These are phyloP conservation scores for Brachionus rubens DNA, from an alignment of 1,140 invertebrate species.

Conservation along the genomic window DNA sequence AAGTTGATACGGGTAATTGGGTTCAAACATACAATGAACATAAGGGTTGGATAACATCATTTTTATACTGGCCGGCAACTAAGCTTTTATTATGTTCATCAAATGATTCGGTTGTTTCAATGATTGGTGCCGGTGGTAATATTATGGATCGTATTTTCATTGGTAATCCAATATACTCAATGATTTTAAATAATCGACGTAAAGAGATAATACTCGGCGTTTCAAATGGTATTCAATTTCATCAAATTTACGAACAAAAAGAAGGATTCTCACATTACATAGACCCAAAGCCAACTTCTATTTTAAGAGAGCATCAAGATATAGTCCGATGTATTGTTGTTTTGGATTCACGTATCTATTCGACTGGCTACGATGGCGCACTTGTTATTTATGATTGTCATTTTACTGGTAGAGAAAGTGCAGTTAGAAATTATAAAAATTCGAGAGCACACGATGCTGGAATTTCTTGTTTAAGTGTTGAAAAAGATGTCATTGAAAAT, in stretches of 20 bases:
- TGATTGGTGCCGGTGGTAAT: conserved; percentile 38
- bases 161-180: conserved; percentile 57
- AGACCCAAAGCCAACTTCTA: conserved; percentile 48
- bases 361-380: conserved; percentile 58
- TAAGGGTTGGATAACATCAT: conserved; percentile 32
- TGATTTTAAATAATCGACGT: conserved; percentile 52
- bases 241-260: neutral
- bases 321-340: conserved; percentile 57
- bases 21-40: conserved; percentile 31
- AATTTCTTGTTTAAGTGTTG: conserved; percentile 56
- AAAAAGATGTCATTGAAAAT: conserved; percentile 56
- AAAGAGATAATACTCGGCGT: neutral
- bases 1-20: conserved; percentile 27
- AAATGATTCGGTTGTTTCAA: conserved; percentile 5
- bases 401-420: conserved; percentile 54
- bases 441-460: conserved; percentile 58
- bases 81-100: conserved; percentile 37
- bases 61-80: conserved; percentile 20
- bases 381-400: conserved; percentile 59
- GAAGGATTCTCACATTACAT: conserved; percentile 1
- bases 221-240: conserved; percentile 36
- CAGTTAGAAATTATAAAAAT: conserved; percentile 54
- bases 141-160: conserved; percentile 48
- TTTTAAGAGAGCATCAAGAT: conserved; percentile 56
- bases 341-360: conserved; percentile 57